Evolutionary conservation across 2,888 invertebrate species (phyloP).

Genomic region (Eristalis arbustorum): DNA sequence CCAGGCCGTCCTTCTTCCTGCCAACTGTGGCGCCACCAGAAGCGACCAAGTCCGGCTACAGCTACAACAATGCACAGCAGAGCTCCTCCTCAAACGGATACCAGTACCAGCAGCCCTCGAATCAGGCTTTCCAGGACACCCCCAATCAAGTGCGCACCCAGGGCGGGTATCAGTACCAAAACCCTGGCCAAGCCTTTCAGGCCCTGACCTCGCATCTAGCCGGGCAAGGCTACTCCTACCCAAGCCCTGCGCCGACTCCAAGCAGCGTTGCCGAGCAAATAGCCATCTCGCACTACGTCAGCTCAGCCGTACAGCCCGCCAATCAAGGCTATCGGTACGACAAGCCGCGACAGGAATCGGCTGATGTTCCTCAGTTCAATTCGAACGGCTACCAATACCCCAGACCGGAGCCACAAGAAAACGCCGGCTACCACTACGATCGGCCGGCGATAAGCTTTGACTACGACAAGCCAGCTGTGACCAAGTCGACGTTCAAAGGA

Average conservation of each 20-base stretch:
- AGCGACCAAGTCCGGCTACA: background rate
- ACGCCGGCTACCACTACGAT: background rate
- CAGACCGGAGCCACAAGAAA: background rate
- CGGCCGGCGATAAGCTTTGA: background rate
- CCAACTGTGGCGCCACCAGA: background rate
- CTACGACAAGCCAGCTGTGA: background rate
- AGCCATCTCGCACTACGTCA: constrained; percentile 5
- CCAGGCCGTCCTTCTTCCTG: background rate
- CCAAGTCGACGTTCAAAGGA: background rate
- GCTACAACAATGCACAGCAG: background rate
- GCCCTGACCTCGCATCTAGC: too few relatives aligned
- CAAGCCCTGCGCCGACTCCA: background rate
- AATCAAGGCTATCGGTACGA: constrained; percentile 15
- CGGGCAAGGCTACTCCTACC: background rate
- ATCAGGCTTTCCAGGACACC: background rate
- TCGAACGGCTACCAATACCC: background rate
- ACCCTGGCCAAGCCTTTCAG: background rate
- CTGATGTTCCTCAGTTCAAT: background rate
- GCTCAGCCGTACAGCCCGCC: background rate
- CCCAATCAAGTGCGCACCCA: background rate
- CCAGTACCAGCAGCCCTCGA: background rate
- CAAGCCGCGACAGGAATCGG: background rate
- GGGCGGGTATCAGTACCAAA: background rate
- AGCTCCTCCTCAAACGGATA: constrained; percentile 8
- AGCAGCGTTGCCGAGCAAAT: background rate